Conservation (phyloP, 2,113 vertebrate genomes). For the Tursiops truncatus region DNA sequence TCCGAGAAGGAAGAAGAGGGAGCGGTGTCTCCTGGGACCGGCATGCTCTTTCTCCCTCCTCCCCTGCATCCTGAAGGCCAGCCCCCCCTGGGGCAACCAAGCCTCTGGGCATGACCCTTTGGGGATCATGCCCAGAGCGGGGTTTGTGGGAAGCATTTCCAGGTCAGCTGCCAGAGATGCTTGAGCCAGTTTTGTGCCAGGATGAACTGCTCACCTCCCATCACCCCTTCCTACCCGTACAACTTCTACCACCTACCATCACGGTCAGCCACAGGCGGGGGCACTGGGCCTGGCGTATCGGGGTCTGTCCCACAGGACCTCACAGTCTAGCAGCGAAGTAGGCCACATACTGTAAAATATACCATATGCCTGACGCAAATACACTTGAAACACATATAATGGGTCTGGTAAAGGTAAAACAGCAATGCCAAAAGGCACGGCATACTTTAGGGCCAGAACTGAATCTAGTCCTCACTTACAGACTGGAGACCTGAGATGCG, state of each 20-base stretch:
- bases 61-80: not conserved
- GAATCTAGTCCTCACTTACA: not conserved
- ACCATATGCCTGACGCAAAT: no score
- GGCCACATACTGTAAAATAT: accelerated
- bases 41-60: not conserved
- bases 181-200: no score
- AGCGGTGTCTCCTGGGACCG: no score
- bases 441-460: not conserved
- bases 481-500: not conserved
- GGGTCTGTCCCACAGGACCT: not conserved
- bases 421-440: not conserved
- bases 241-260: not conserved
- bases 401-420: not conserved
- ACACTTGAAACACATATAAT: not conserved
- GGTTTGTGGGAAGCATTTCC: not conserved
- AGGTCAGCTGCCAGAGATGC: not conserved
- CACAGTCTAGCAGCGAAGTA: not conserved
- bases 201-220: not conserved
- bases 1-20: not conserved
- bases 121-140: accelerated
- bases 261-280: not conserved
- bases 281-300: accelerated
- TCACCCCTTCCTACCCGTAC: no score
- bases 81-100: not conserved
- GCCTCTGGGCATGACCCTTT: accelerated